Base-by-base conservation (phyloP, 2,797 vertebrate species). In the Mus spretus region DNA sequence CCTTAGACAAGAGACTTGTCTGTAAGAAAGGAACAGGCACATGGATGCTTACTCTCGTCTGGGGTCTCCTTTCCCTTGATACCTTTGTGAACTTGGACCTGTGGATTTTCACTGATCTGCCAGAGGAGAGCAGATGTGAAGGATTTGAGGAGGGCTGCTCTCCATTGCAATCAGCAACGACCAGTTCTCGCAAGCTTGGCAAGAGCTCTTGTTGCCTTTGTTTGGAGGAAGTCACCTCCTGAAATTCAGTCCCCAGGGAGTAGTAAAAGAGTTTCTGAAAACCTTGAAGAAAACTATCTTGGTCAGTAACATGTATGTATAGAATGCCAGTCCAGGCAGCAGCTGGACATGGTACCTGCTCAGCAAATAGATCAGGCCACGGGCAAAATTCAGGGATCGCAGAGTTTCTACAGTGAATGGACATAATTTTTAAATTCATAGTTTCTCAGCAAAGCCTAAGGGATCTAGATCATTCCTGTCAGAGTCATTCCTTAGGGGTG, bases 41-140 rank as follows among this genome's bases (percentile, higher is more conserved):
- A 24, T 50, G 17, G 47, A 13, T 37, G 24, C 22, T 34, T 44
- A 9, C 44, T 1, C 0, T 2, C 28, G 5, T 4, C 70, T 24
- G 19, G 28, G 9, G 4, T 14, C 63, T 79, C 88, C 44, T 93
- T 94, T 22, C 9, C 4, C 20, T 74, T 4, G 17, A 59, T 31
- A 0, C 40, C 28, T 17, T 40, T 26, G 17, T 13, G 40, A 37
- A 3, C 40, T 44, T 11, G 24, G 2, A 57, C 50, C n/a, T 12
- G 1, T 77, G 78, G 37, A 28, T 34, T 78, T 24, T 55, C 50
- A 17, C 8, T 24, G 78, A 44, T 44, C 34, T 37, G 40, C 37
- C 24, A 53, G 28, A 26, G 37, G 7, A 5, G 1, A 2, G 72
- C 3, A 3, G 3, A 6, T 6, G 0, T 1, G 14, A 65, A 37